Conservation (phyloP, 1,140 invertebrate genomes). For the Pachyrhynchus sulphureomaculatus region DNA sequence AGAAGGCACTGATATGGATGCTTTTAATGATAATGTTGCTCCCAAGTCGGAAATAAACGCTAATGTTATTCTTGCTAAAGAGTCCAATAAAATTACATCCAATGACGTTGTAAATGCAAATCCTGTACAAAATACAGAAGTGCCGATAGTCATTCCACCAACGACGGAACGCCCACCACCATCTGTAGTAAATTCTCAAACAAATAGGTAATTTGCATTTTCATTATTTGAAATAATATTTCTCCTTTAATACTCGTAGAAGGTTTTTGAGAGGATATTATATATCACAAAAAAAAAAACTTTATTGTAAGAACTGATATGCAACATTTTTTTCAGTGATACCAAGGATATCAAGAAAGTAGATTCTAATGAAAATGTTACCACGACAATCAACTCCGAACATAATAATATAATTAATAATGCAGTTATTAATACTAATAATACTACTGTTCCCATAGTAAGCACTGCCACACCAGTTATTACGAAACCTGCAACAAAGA, state of each 20-base stretch:
- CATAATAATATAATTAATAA: not conserved
- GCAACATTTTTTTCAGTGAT: not conserved
- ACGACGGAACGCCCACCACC: too few species aligned
- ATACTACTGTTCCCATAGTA: conserved; percentile 1
- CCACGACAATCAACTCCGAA: conserved; percentile 17
- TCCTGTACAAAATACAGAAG: not conserved
- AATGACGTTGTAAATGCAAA: conserved; percentile 24
- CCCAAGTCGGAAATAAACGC: conserved; percentile 32
- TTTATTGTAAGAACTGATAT: not conserved
- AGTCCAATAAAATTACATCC: not conserved
- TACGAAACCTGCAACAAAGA: conserved; percentile 19
- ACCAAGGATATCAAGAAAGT: not conserved
- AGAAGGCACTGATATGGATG: conserved; percentile 54
- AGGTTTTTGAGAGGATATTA: too few species aligned
- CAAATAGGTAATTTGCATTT: too few species aligned
- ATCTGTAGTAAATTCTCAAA: too few species aligned
- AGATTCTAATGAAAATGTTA: conserved; percentile 26
- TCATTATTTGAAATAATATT: too few species aligned
- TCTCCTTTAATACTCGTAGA: too few species aligned
- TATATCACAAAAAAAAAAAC: too few species aligned
- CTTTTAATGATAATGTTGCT: conserved; percentile 44
- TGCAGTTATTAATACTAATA: not conserved
- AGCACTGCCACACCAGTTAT: not conserved
- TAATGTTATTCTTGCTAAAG: conserved; percentile 5
- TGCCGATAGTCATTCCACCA: too few species aligned